Conservation (phyloP, 2,113 vertebrate species). For the Aphyosemion australe region DNA sequence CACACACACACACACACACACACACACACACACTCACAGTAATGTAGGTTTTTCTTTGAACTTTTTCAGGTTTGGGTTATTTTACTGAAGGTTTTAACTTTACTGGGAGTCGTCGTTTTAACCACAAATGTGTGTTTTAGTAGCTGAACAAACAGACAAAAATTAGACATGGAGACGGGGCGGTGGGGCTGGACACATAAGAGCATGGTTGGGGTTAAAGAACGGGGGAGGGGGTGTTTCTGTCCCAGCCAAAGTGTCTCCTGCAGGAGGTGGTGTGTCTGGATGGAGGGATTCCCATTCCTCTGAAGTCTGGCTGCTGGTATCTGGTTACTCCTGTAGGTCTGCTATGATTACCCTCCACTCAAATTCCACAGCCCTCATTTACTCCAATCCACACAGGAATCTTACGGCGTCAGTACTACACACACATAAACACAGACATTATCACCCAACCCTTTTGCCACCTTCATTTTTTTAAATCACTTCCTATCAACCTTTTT, state of each 20-base stretch:
- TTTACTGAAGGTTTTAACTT: too few species aligned
- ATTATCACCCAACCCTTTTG: neutral
- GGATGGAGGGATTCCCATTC: constrained; percentile 61
- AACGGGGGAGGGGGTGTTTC: neutral
- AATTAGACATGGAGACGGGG: constrained; percentile 2
- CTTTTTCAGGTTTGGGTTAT: too few species aligned
- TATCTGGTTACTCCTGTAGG: constrained; percentile 74
- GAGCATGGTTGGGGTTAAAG: constrained; percentile 28
- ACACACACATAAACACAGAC: constrained; percentile 28
- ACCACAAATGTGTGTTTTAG: constrained; percentile 9
- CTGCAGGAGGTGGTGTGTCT: constrained; percentile 51
- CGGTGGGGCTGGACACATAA: constrained; percentile 13
- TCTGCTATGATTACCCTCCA: constrained; percentile 70
- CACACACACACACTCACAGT: too few species aligned
- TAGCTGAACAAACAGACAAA: neutral
- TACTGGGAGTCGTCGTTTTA: too few species aligned
- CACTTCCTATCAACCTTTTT: too few species aligned
- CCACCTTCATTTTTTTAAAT: neutral
- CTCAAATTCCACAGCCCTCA: constrained; percentile 72
- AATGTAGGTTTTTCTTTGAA: too few species aligned
- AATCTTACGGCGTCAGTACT: constrained; percentile 67
- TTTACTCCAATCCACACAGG: constrained; percentile 74
- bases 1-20: too few species aligned
- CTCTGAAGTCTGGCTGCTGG: constrained; percentile 68
- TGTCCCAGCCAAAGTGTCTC: constrained; percentile 67